Evolutionary conservation across 2,113 vertebrate genomes (phyloP), one percentile per base, ranked within the genome.

Genomic region (Paramormyrops kingsleyae): DNA sequence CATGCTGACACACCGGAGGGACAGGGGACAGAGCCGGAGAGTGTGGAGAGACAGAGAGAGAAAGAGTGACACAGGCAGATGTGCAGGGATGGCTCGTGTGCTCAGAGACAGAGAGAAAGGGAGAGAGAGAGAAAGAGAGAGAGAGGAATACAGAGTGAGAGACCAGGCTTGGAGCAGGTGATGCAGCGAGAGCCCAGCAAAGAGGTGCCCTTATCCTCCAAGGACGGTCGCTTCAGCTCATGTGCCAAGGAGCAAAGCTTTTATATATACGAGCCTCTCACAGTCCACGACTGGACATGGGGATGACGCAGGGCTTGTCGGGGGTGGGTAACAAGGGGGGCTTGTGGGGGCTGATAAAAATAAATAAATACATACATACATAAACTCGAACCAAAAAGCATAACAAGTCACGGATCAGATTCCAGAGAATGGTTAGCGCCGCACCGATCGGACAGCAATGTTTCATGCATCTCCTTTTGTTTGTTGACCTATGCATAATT

Each of bases 261-360:
- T 95, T 96, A 95, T 97, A 97, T 97, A 95, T 96, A 95, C 27
- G 88, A 92, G 92, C 91, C 93, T 87, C 91, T 89, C 92, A 89
- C 89, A 15, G 92, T 91, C 93, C 92, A 90, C 90, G 90, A 91
- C 94, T 95, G 89, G 89, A 89, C 89, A 62, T 62, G 35, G 35
- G 4, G 52, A 83, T 91, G 96, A 96, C 96, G 96, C 94, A 94
- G 92, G 83, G 92, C 89, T 92, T 93, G 94, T 94, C 93, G 92
- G 92, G 93, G 93, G 87, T 86, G 92, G 89, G 91, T 89, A 93
- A 94, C 95, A 93, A 95, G 93, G 94, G 93, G 92, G 92, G 93
- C 93, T 85, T 87, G 92, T 88, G 91, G 91, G 90, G 12, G 87
- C 35, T 19, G 13, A 80, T 42, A 39, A 42, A 80, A 80, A 80